Evolutionary conservation across 2,888 invertebrate species (phyloP), one percentile per base, ranked within the genome.

Genomic region (Agrochola circellaris): DNA sequence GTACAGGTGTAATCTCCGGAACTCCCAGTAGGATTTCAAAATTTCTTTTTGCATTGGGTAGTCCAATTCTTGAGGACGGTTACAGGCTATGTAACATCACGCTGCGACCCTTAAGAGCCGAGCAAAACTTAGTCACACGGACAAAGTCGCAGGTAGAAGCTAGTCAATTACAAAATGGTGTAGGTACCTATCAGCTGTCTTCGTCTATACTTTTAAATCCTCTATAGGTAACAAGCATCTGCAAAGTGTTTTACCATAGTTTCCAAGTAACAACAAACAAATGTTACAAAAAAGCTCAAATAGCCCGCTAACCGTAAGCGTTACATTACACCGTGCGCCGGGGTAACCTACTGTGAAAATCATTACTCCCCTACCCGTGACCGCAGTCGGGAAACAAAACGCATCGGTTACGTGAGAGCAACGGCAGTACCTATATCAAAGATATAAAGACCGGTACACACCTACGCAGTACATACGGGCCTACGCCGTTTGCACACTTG

Each of bases 301-400:
- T 45, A 73, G 26, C 38, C 17, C 17, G 23, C n/a, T 56, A 51
- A 68, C 56, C 45, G 30, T 51, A 60, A 68, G 30, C 30, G 26
- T 61, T 66, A 73, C 26, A 67, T 61, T 65, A 64, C 54, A 51
- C 71, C 2, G 42, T 60, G 64, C 58, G 38, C 67, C 2, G 42
- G 62, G 64, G 66, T 71, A 75, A 71, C 65, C 54, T 54, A 68
- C 61, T 69, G 73, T 72, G 82, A 82, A 77, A 77, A 80, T 80
- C 67, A 83, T 85, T 75, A 65, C 82, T 67, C 56, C 56, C 51
- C 45, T 30, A 51, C 62, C 62, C 61, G 7, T 56, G 45, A 62
- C 72, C 81, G 42, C 75, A 66, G 73, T 60, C 4, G 70, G 66
- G 38, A 80, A 85, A 85, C 85, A 80, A 85, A 85, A 72, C 73